Percentiles rank a stretch among this genome's conserved stretches.
These are phyloP conservation scores for Oreochromis spilurus DNA, from an alignment of 2,113 vertebrate species.

Conservation along the genomic window DNA sequence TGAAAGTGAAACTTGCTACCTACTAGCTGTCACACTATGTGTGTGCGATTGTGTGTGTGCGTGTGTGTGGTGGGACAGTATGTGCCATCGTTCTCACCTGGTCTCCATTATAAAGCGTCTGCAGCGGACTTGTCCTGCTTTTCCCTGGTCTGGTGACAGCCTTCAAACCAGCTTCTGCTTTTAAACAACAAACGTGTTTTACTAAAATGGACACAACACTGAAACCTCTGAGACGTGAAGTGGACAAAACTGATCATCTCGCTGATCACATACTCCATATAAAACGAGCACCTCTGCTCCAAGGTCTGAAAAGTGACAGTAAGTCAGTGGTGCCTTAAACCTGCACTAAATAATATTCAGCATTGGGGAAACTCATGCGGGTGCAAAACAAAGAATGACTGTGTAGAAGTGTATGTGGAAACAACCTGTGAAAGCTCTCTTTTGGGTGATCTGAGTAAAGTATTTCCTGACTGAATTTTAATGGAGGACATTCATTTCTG, in stretches of 20 bases:
- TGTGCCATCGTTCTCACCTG: slow-evolving; percentile 72
- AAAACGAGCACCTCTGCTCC: background rate
- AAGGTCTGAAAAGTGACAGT: background rate
- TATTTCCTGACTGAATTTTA: background rate
- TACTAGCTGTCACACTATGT: background rate
- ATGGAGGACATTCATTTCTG: background rate
- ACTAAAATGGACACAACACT: background rate
- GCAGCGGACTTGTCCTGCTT: slow-evolving; percentile 78
- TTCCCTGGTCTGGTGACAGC: slow-evolving; percentile 65
- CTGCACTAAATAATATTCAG: background rate
- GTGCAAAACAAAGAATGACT: background rate
- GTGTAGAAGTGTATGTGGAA: background rate
- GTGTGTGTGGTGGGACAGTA: background rate
- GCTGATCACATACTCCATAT: background rate
- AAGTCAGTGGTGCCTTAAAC: background rate
- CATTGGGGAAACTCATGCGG: background rate
- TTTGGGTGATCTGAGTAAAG: background rate
- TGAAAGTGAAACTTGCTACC: background rate
- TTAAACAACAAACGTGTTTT: background rate
- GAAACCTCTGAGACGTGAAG: background rate
- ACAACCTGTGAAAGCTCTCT: background rate
- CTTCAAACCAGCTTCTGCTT: slow-evolving; percentile 54
- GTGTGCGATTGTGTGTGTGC: background rate
- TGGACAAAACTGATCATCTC: background rate
- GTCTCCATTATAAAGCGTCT: slow-evolving; percentile 79